Percentiles rank a stretch among this genome's conserved stretches.
Evolutionary conservation across 2,888 invertebrate genomes (phyloP).

Genomic region (Protula sp.): DNA sequence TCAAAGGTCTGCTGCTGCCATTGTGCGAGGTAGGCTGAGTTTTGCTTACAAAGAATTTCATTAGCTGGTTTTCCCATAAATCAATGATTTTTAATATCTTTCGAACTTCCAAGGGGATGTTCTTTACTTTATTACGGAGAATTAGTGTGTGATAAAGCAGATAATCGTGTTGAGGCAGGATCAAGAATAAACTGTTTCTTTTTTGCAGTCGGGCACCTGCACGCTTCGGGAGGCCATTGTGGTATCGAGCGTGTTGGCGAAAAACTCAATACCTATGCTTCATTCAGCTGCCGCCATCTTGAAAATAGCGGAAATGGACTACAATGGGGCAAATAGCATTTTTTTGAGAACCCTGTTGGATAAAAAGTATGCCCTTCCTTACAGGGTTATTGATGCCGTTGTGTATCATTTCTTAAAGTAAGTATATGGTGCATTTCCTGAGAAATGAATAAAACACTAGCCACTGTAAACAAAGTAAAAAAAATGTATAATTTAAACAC

Average conservation of each 20-base stretch:
- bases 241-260: constrained; percentile 82
- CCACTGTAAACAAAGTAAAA: too few relatives aligned
- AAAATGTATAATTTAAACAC: too few relatives aligned
- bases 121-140: too few relatives aligned
- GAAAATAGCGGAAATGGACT: constrained; percentile 93
- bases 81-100: too few relatives aligned
- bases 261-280: constrained; percentile 86
- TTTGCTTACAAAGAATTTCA: too few relatives aligned
- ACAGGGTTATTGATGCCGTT: constrained; percentile 86
- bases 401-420: constrained; percentile 91
- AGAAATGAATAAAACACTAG: too few relatives aligned
- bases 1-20: constrained; percentile 76
- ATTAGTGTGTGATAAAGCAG: too few relatives aligned
- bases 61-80: too few relatives aligned
- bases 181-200: too few relatives aligned
- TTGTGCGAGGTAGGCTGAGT: constrained; percentile 59
- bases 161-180: too few relatives aligned
- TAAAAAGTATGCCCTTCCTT: constrained; percentile 96
- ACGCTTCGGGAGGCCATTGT: constrained; percentile 93
- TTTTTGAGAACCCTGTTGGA: constrained; percentile 89
- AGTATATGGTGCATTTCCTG: too few relatives aligned
- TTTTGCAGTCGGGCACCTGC: constrained; percentile 76
- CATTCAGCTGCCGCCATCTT: constrained; percentile 93
- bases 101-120: too few relatives aligned
- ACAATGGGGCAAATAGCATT: constrained; percentile 82